phyloP scores from a whole-genome alignment of 2,113 vertebrate species.

The Pterocles burchelli region DNA sequence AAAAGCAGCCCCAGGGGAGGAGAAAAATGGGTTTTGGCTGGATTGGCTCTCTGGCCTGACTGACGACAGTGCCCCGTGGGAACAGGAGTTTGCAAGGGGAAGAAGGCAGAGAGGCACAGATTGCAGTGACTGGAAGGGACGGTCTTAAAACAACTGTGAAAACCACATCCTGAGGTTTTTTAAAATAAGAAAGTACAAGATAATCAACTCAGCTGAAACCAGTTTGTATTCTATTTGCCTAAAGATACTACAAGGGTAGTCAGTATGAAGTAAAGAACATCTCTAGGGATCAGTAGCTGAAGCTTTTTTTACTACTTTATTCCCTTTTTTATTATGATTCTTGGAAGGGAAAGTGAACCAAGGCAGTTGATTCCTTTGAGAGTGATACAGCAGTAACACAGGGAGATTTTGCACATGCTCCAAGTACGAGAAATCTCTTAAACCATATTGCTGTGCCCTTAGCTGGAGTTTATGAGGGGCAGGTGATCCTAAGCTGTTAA shows the following conservation, averaged over 20 bases:
- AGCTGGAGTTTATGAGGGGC: neutral
- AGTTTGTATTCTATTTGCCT: neutral
- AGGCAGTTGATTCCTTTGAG: neutral
- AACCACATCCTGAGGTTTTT: constrained; percentile 28
- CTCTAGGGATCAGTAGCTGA: neutral
- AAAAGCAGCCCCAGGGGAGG: neutral
- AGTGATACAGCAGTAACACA: neutral
- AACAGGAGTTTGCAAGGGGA: neutral
- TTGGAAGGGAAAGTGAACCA: neutral
- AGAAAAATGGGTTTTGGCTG: neutral
- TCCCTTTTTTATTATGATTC: neutral
- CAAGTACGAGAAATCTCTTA: neutral
- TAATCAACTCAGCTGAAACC: neutral
- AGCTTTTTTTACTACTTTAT: neutral
- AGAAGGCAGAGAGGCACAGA: neutral
- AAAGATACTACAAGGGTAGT: neutral
- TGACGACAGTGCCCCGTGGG: neutral
- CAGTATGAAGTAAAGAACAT: neutral
- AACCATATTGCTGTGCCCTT: neutral
- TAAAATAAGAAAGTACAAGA: neutral
- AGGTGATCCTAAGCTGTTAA: neutral
- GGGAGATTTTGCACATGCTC: neutral
- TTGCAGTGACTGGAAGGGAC: neutral
- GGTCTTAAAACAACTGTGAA: constrained; percentile 16
- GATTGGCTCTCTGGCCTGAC: neutral